Evolutionary conservation across 2,888 invertebrate genomes (phyloP).

Genomic region (Eremobia ochroleuca): DNA sequence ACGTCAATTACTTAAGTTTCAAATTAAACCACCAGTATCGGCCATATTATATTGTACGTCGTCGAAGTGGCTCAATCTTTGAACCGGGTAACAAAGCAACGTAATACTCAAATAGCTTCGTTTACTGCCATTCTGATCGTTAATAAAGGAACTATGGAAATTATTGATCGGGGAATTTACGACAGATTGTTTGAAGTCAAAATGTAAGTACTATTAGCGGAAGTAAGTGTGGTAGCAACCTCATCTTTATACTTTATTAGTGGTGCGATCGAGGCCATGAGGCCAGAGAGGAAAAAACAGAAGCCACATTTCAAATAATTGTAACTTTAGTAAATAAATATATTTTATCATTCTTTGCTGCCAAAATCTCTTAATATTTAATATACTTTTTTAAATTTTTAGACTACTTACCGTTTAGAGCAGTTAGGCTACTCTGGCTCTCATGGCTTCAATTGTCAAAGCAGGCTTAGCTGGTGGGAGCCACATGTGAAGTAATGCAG

Average conservation of each 20-base stretch:
- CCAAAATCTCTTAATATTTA: too few species aligned
- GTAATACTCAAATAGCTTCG: conserved; percentile 45
- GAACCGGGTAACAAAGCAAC: conserved; percentile 62
- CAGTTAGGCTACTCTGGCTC: too few species aligned
- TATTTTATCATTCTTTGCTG: too few species aligned
- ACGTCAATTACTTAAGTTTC: conserved; percentile 74
- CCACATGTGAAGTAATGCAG: neutral
- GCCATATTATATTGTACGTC: conserved; percentile 68
- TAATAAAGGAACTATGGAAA: conserved; percentile 57
- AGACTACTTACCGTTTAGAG: too few species aligned
- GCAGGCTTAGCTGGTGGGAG: neutral
- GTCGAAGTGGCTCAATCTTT: conserved; percentile 69
- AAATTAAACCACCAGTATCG: conserved; percentile 72
- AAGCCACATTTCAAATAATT: too few species aligned
- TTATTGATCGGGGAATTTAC: conserved; percentile 53
- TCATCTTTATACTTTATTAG: conserved; percentile 8
- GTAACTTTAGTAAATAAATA: too few species aligned
- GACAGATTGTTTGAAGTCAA: conserved; percentile 43
- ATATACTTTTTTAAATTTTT: too few species aligned
- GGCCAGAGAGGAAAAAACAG: too few species aligned
- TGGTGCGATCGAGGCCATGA: too few species aligned
- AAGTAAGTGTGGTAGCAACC: neutral
- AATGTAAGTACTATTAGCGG: conserved; percentile 18
- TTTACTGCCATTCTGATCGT: conserved; percentile 58
- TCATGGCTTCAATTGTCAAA: too few species aligned